A percentile compares a stretch with the other conserved stretches of the same genome.
Conservation (phyloP, 2,797 vertebrate species). For the Selene dorsalis region DNA sequence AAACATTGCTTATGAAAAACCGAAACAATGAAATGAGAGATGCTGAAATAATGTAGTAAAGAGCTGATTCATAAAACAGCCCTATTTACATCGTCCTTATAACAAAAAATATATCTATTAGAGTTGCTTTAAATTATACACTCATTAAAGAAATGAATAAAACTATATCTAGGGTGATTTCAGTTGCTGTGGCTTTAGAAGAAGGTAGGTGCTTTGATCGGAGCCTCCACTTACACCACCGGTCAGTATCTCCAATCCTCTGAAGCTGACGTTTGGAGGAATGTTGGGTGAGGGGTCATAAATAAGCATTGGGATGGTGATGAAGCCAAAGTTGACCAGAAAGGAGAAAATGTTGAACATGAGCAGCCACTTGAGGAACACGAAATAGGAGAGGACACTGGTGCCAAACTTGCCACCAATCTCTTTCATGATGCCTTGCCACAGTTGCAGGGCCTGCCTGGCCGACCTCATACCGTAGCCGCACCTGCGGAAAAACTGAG, state of each 20-base stretch:
- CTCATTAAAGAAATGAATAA: background rate
- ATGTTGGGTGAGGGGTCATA: conserved; percentile 60
- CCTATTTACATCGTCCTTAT: no score
- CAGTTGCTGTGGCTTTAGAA: background rate
- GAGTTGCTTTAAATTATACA: no score
- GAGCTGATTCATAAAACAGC: no score
- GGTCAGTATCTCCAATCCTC: conserved; percentile 91
- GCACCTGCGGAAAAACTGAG: conserved; percentile 85
- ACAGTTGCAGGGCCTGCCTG: conserved; percentile 79
- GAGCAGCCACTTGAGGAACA: conserved; percentile 94
- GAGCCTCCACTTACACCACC: conserved; percentile 88
- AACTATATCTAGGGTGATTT: background rate
- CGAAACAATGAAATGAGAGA: no score
- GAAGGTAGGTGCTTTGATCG: background rate
- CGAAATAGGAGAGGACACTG: conserved; percentile 93
- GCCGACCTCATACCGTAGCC: conserved; percentile 76
- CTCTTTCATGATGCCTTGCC: conserved; percentile 90
- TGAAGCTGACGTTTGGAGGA: conserved; percentile 83
- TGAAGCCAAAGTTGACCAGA: conserved; percentile 93
- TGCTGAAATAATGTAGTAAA: no score
- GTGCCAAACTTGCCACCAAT: conserved; percentile 93
- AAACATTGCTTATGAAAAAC: no score
- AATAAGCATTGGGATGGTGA: conserved; percentile 90
- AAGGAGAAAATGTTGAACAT: conserved; percentile 94
- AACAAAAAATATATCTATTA: no score